A percentile compares a stretch with the other conserved stretches of the same genome.
Conservation (phyloP, 2,888 invertebrate species). For the Rhagophthalmus giganteus region DNA sequence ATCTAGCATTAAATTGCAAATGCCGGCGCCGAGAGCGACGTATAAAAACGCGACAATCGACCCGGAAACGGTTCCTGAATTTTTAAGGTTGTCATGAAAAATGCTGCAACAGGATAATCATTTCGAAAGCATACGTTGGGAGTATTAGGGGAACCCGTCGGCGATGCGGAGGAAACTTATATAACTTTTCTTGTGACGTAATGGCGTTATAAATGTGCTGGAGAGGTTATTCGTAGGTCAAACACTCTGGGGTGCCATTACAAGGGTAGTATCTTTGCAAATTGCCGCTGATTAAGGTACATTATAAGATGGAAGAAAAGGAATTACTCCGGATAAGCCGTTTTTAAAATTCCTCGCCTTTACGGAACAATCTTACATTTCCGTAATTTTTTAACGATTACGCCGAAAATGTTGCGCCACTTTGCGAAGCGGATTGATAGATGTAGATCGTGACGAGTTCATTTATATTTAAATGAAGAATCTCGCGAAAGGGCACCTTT, state of each 20-base stretch:
- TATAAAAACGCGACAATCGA: too few relatives aligned
- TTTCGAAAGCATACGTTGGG: not conserved
- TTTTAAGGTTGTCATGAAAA: not conserved
- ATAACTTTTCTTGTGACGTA: conserved; percentile 10
- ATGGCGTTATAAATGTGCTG: conserved; percentile 11
- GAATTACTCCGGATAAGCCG: conserved; percentile 1
- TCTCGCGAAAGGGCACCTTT: conserved; percentile 6
- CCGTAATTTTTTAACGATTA: too few relatives aligned
- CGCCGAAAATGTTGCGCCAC: too few relatives aligned
- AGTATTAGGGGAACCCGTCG: not conserved
- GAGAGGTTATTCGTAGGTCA: conserved; percentile 9
- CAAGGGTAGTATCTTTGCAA: conserved; percentile 14
- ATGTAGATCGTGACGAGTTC: too few relatives aligned
- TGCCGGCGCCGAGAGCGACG: too few relatives aligned
- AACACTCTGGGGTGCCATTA: conserved; percentile 9
- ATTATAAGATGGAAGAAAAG: conserved; percentile 5
- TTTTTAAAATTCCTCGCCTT: not conserved
- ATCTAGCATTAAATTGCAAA: too few relatives aligned
- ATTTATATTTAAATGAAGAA: conserved; percentile 7
- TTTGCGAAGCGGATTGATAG: too few relatives aligned
- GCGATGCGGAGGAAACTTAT: conserved; percentile 3
- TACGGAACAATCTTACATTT: too few relatives aligned
- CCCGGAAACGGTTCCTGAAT: not conserved
- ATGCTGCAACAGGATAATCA: not conserved
- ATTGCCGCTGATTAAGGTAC: conserved; percentile 8